phyloP scores from a whole-genome alignment of 92 coral and sea anemone genomes.

The Zoanthus gigantus region DNA sequence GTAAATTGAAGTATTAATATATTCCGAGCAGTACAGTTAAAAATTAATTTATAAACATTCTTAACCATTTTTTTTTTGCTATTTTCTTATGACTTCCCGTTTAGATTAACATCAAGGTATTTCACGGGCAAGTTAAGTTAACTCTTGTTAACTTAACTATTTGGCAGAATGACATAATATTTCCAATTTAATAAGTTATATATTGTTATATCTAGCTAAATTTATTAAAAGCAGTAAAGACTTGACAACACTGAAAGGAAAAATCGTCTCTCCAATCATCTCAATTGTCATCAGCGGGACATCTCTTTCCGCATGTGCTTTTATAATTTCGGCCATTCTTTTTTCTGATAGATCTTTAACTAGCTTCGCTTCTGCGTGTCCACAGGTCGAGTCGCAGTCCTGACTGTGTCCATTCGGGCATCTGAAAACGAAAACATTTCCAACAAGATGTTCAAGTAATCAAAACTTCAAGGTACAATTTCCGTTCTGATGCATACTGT shows the following conservation, averaged over 20 bases:
- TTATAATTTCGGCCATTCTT: constrained; percentile 38
- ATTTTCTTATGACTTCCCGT: constrained; percentile 8
- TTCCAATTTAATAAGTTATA: too few species aligned
- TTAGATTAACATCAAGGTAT: constrained; percentile 22
- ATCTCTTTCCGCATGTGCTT: constrained; percentile 36
- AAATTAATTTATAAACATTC: constrained; percentile 14
- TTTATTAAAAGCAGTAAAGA: too few species aligned
- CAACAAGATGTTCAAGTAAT: too few species aligned
- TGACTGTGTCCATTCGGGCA: constrained; percentile 47
- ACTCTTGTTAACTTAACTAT: constrained; percentile 23
- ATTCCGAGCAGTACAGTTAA: neutral
- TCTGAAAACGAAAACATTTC: neutral
- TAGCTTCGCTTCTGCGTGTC: constrained; percentile 49
- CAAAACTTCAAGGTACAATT: too few species aligned
- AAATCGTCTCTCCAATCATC: too few species aligned
- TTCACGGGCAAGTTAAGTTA: constrained; percentile 26
- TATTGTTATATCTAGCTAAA: too few species aligned
- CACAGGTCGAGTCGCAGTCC: constrained; percentile 38
- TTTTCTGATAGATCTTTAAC: constrained; percentile 37
- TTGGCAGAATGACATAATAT: neutral
- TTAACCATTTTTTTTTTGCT: constrained; percentile 3
- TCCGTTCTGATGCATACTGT: too few species aligned
- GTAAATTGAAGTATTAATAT: too few species aligned
- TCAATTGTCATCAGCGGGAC: constrained; percentile 46
- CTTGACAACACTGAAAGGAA: too few species aligned